Evolutionary conservation across 1,140 invertebrate genomes (phyloP).

Genomic region (Microplitis demolitor): DNA sequence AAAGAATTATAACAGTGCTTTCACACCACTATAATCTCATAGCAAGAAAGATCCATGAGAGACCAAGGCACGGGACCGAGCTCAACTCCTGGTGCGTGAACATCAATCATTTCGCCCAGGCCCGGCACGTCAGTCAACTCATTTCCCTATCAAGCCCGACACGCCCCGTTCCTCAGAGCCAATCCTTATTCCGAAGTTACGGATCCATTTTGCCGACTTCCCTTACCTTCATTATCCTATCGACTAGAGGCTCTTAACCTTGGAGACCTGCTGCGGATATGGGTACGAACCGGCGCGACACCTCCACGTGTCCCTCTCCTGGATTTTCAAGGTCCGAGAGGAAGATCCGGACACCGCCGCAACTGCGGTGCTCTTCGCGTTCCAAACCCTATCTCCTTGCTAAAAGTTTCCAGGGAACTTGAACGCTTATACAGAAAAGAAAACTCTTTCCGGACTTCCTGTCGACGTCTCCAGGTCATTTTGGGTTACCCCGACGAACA

Average conservation of each 20-base stretch:
- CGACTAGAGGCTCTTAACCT: slow-evolving; percentile 88
- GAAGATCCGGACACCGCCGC: slow-evolving; percentile 71
- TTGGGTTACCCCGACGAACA: slow-evolving; percentile 69
- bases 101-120: slow-evolving; percentile 43
- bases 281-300: slow-evolving; percentile 58
- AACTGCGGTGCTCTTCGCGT: slow-evolving; percentile 74
- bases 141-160: slow-evolving; percentile 66
- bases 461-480: slow-evolving; percentile 73
- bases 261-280: slow-evolving; percentile 67
- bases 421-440: slow-evolving; percentile 78
- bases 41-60: too few species aligned
- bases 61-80: too few species aligned
- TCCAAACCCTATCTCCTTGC: slow-evolving; percentile 72
- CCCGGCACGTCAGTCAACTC: slow-evolving; percentile 52
- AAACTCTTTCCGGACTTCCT: slow-evolving; percentile 78
- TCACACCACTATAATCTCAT: too few species aligned
- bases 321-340: slow-evolving; percentile 76
- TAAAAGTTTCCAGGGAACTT: slow-evolving; percentile 76
- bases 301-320: slow-evolving; percentile 65
- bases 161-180: slow-evolving; percentile 74
- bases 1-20: too few species aligned
- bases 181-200: slow-evolving; percentile 82
- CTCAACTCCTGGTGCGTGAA: too few species aligned
- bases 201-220: slow-evolving; percentile 83
- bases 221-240: slow-evolving; percentile 90